Conservation (phyloP, 2,888 invertebrate species). For the Caenorhabditis japonica region DNA sequence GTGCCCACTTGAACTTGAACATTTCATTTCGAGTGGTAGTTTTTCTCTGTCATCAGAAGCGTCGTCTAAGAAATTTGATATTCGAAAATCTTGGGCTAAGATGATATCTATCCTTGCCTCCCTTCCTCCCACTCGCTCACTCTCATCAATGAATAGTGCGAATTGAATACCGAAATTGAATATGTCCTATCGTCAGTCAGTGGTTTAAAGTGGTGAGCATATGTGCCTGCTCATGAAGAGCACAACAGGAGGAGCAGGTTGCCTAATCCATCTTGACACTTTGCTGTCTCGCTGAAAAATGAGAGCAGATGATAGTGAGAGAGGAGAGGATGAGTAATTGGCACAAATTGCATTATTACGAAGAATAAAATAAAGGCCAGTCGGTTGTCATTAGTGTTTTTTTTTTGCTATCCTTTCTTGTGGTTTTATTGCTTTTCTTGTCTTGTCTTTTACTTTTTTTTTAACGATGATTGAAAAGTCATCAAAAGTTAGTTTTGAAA, state of each 20-base stretch:
- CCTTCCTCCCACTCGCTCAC: neutral
- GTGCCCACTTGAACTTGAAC: too few relatives aligned
- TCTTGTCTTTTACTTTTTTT: too few relatives aligned
- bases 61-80: conserved; percentile 48
- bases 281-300: conserved; percentile 17
- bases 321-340: conserved; percentile 42
- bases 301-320: conserved; percentile 29
- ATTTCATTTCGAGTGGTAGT: too few relatives aligned
- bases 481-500: too few relatives aligned
- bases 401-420: too few relatives aligned
- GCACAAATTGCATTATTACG: conserved; percentile 42
- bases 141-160: conserved; percentile 6
- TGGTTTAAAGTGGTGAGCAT: conserved; percentile 16
- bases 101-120: conserved; percentile 26
- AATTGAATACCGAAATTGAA: conserved; percentile 44
- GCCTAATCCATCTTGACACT: conserved; percentile 45
- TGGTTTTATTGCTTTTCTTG: too few relatives aligned
- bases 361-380: conserved; percentile 11
- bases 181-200: conserved; percentile 5
- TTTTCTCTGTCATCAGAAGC: too few relatives aligned
- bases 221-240: conserved; percentile 12
- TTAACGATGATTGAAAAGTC: too few relatives aligned
- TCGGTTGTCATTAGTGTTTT: too few relatives aligned
- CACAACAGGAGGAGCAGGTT: too few relatives aligned
- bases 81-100: conserved; percentile 17